phyloP scores from a whole-genome alignment of 1,140 invertebrate species.

The Drosophila lacertosa region DNA sequence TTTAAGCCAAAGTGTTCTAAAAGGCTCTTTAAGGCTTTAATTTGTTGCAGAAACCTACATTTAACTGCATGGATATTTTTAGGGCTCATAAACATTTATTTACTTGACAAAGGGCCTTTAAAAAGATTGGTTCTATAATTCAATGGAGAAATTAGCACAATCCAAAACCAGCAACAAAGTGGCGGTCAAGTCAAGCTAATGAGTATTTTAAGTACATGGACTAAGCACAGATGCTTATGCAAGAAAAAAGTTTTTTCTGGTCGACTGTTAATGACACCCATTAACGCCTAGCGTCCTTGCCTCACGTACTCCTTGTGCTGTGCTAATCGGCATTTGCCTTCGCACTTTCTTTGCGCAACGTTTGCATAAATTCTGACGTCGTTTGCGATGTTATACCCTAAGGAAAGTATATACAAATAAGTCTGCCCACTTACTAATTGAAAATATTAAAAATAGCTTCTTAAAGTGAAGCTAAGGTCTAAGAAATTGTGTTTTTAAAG shows the following conservation, averaged over 20 bases:
- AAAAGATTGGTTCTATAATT: conserved; percentile 14
- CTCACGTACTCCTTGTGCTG: conserved; percentile 58
- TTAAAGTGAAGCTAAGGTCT: no score
- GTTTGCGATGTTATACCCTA: conserved; percentile 19
- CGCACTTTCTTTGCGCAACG: conserved; percentile 64
- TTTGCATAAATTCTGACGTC: conserved; percentile 63
- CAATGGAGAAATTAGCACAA: conserved; percentile 22
- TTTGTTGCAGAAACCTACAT: conserved; percentile 42
- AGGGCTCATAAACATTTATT: conserved; percentile 38
- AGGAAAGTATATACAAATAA: neutral
- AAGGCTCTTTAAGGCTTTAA: conserved; percentile 39
- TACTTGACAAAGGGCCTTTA: conserved; percentile 15
- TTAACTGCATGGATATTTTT: conserved; percentile 54
- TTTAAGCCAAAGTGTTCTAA: conserved; percentile 28
- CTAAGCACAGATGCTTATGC: conserved; percentile 29
- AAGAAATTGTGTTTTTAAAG: no score
- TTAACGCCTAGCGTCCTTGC: conserved; percentile 48
- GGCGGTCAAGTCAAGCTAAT: conserved; percentile 32
- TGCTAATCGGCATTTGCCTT: conserved; percentile 65
- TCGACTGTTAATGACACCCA: conserved; percentile 73
- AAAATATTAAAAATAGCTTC: neutral
- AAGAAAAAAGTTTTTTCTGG: conserved; percentile 57
- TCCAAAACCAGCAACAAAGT: conserved; percentile 4
- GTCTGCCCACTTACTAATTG: neutral
- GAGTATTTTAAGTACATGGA: conserved; percentile 25